Evolutionary conservation across 2,797 vertebrate genomes (phyloP), one percentile per base, ranked within the genome.

Genomic region (Falco berigora): DNA sequence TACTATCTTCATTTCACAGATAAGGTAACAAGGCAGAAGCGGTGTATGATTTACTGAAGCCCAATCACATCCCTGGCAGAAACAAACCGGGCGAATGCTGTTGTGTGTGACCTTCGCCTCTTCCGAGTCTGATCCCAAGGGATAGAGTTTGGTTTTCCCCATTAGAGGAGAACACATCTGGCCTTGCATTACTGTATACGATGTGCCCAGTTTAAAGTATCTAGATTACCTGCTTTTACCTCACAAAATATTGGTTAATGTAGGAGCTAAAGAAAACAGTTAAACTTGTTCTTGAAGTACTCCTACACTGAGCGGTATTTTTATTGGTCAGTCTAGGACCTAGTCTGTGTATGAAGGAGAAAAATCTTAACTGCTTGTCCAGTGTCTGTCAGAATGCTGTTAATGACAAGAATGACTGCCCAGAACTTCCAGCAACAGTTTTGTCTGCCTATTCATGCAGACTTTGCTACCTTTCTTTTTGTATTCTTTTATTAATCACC

Each of bases 101-200:
- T 44, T 44, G 19, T 5, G 2, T 2, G 2, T 50, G 36, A 42
- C 50, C 30, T 73, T 66, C n/a, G 20, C 3, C 0, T 53, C 36
- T 52, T 73, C 55, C 17, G 32, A 22, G 53, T 27, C 0, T 53
- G 18, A 63, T 58, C 15, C 55, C 27, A 8, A 30, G 38, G 53
- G 36, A 30, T 20, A 27, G 30, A 69, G n/a, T 62, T 66, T 58
- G 42, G 17, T 64, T 62, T 83, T 86, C 13, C 14, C 34, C 6
- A 9, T 6, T 27, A 46, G 61, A 76, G 27, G 22, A 73, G 21
- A 80, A 21, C 19, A 46, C 20, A 23, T 46, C 34, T 80, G 53
- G 64, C 40, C 34, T 88, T 92, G 46, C 28, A 3, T 52, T 74
- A 23, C 63, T 66, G 19, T 30, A 9, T 21, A 3, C 12, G n/a